These are phyloP conservation scores for Semotilus atromaculatus DNA, from an alignment of 2,797 vertebrate genomes.

Conservation along the genomic window DNA sequence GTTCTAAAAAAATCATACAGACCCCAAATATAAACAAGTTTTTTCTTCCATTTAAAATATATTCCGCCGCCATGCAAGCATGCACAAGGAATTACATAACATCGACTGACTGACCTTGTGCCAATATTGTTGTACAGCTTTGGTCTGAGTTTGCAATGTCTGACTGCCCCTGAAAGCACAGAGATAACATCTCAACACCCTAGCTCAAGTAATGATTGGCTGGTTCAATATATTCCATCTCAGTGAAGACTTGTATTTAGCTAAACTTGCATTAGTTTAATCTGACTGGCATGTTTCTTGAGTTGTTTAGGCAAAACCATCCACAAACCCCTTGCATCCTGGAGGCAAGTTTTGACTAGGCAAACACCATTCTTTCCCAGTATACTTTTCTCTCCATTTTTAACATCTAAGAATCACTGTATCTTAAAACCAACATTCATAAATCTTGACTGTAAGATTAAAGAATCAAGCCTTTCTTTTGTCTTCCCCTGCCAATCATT, in stretches of 20 bases:
- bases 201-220: conserved; percentile 50
- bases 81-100: conserved; percentile 5
- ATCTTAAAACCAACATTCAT: not conserved
- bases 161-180: conserved; percentile 41
- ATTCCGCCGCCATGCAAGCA: not conserved
- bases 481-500: conserved; percentile 22
- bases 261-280: conserved; percentile 30
- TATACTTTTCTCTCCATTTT: not conserved
- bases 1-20: not conserved
- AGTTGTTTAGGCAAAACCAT: not conserved
- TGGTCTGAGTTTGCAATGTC: conserved; percentile 30
- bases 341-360: not conserved
- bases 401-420: conserved; percentile 12
- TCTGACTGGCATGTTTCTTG: conserved; percentile 33
- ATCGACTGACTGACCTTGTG: not conserved
- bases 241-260: conserved; percentile 32
- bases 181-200: conserved; percentile 49
- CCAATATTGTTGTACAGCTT: conserved; percentile 16
- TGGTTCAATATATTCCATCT: conserved; percentile 49
- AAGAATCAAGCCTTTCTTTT: conserved; percentile 17
- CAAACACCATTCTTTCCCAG: too few relatives aligned
- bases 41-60: not conserved
- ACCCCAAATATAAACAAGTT: not conserved
- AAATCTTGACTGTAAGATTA: conserved; percentile 41
- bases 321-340: not conserved